Evolutionary conservation across 2,888 invertebrate genomes (phyloP), one percentile per base, ranked within the genome.

Genomic region (Onthophagus sagittarius): DNA sequence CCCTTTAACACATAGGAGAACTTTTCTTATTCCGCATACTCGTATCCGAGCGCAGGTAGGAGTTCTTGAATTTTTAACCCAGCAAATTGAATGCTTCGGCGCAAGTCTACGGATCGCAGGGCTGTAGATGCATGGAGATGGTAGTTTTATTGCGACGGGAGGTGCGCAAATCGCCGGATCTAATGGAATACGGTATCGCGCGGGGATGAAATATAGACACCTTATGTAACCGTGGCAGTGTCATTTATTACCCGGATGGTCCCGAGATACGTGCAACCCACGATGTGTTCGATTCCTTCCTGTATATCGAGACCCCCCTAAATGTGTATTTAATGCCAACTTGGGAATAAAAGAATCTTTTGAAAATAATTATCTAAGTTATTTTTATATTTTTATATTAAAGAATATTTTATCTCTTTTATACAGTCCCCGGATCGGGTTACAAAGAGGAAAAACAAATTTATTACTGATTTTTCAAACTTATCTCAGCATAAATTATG

Each of bases 101-200:
- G 63, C 63, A 14, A 15, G 67, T 67, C 67, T 9, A 32, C 67
- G 32, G 23, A 9, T 32, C 64, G 64, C 5, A 13, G 67, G 31
- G 67, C 32, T 32, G 67, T 67, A 32, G 67, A 67, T 67, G 23
- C 67, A n/a, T 23, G 15, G 32, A 31, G 32, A 32, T 67, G 67
- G 67, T 71, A 71, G 69, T 71, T 71, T 73, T 71, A 73, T 73
- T 71, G 53, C 71, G 15, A 67, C 70, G 62, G 71, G 67, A 31
- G 23, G 67, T 67, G 67, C 67, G 67, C 67, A 32, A 67, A 73
- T 73, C 73, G 69, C 71, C 71, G 71, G 71, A 71, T 73, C 71
- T 71, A 73, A 73, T 73, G 73, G 71, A 71, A 70, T 71, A 71
- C 69, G 65, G 71, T 71, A 70, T 67, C 71, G 69, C 73, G 67